phyloP scores from a whole-genome alignment of 1,140 invertebrate species.

The Lysiphlebus fabarum region DNA sequence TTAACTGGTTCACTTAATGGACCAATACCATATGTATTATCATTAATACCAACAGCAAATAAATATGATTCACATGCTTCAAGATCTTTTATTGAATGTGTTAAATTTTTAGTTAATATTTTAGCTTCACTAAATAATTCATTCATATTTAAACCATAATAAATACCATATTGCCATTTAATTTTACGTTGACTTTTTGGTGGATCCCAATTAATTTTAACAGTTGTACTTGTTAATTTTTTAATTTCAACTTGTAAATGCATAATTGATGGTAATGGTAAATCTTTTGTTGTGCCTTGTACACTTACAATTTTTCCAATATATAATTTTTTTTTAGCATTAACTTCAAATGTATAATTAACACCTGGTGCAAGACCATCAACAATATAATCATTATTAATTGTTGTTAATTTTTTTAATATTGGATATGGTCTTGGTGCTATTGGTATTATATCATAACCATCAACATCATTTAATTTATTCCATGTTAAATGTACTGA shows the following conservation, averaged over 20 bases:
- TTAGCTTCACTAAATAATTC: conserved; percentile 57
- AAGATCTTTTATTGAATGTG: conserved; percentile 60
- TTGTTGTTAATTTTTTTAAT: conserved; percentile 42
- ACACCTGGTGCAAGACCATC: conserved; percentile 60
- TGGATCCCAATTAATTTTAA: conserved; percentile 65
- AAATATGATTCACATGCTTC: conserved; percentile 71
- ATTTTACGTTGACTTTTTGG: conserved; percentile 56
- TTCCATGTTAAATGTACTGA: conserved; percentile 63
- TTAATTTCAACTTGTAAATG: conserved; percentile 55
- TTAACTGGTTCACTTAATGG: conserved; percentile 58
- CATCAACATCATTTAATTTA: conserved; percentile 58
- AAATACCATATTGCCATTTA: conserved; percentile 64
- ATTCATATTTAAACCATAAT: conserved; percentile 57
- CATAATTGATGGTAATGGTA: conserved; percentile 53
- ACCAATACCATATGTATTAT: conserved; percentile 60
- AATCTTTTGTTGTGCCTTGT: conserved; percentile 57
- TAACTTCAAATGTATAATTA: conserved; percentile 61
- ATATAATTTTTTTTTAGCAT: conserved; percentile 61
- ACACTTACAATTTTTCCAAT: conserved; percentile 58
- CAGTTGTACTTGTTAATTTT: conserved; percentile 61
- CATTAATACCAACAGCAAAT: conserved; percentile 68
- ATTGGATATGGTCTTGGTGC: conserved; percentile 56
- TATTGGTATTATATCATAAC: conserved; percentile 59
- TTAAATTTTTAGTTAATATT: conserved; percentile 59
- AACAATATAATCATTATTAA: conserved; percentile 54